These are phyloP conservation scores for Mastomys natalensis DNA, from an alignment of 2,113 vertebrate genomes.

Conservation along the genomic window DNA sequence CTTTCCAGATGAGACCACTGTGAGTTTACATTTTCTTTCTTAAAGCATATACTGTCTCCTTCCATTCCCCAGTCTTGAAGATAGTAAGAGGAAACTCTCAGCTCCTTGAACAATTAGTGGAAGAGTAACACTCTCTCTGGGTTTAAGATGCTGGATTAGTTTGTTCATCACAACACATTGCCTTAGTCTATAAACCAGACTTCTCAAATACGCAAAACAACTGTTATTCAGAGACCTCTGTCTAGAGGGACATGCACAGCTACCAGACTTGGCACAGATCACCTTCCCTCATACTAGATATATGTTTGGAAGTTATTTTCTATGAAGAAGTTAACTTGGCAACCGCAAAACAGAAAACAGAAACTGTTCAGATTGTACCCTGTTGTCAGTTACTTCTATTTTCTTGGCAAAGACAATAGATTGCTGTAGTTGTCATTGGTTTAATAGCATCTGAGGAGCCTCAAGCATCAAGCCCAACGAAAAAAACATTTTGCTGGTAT, in stretches of 20 bases:
- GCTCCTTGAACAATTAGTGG: neutral
- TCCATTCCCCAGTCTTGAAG: neutral
- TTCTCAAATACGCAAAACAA: slow-evolving; percentile 2
- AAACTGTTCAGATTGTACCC: neutral
- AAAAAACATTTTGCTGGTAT: neutral
- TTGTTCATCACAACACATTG: neutral
- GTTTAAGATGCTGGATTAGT: neutral
- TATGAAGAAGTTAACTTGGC: neutral
- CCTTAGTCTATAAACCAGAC: neutral
- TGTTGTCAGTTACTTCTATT: neutral
- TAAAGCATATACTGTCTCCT: neutral
- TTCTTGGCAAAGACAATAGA: neutral
- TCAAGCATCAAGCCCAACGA: neutral
- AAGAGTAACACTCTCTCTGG: neutral
- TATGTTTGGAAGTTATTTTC: neutral
- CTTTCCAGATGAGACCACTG: neutral
- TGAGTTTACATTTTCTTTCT: neutral
- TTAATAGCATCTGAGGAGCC: neutral
- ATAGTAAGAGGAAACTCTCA: neutral
- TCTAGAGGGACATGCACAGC: neutral
- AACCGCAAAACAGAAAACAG: neutral
- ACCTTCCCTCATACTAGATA: neutral
- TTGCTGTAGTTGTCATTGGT: neutral
- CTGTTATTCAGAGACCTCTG: slow-evolving; percentile 31
- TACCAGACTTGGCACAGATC: neutral